Conservation (phyloP, 2,113 vertebrate species). For the Neodon shergylaensis region DNA sequence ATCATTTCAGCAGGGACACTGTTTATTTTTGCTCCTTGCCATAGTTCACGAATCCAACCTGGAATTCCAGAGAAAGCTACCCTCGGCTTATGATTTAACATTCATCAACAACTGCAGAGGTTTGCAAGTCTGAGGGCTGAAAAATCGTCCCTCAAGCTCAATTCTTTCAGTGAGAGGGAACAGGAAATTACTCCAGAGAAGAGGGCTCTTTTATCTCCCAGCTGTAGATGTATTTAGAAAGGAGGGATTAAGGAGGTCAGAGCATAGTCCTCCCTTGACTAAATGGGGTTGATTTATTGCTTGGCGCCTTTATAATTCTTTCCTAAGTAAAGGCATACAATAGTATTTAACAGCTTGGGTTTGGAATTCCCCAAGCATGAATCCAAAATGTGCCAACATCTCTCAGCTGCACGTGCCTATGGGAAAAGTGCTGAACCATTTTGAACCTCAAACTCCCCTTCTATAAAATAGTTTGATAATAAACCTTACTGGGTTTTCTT, state of each 20-base stretch:
- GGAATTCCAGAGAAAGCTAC: constrained; percentile 44
- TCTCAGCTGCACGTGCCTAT: background rate
- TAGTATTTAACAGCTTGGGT: background rate
- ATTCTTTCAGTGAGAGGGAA: constrained; percentile 7
- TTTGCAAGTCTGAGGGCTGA: background rate
- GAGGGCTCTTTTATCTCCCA: constrained; percentile 30
- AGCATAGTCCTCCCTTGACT: background rate
- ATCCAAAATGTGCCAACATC: background rate
- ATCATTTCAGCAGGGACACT: background rate
- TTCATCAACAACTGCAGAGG: background rate
- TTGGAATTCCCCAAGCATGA: constrained; percentile 35
- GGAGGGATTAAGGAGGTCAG: background rate
- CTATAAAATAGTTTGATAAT: background rate
- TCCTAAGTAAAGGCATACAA: background rate
- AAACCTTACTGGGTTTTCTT: background rate
- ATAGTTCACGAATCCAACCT: constrained; percentile 41
- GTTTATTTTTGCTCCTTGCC: background rate
- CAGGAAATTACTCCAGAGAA: constrained; percentile 22
- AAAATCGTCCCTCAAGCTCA: constrained; percentile 24
- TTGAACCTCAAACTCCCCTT: background rate
- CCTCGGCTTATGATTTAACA: constrained; percentile 13
- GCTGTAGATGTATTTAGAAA: constrained; percentile 46
- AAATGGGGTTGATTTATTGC: constrained; percentile 49
- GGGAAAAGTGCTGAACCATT: background rate
- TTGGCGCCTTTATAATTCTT: constrained; percentile 25